phyloP scores from a whole-genome alignment of 2,113 vertebrate species.

The Natator depressus region DNA sequence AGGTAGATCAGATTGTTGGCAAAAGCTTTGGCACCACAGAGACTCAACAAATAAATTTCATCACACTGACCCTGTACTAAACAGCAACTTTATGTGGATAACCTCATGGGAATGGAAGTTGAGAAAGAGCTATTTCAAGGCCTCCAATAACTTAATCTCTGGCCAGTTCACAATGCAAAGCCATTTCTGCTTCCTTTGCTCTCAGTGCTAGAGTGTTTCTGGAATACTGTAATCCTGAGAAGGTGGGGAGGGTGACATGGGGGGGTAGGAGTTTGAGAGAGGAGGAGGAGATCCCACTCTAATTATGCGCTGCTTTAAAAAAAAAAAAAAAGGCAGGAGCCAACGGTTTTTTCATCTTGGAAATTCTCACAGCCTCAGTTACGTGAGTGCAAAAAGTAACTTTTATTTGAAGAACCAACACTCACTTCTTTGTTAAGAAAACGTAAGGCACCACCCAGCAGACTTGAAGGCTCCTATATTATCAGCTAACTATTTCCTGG shows the following conservation, averaged over 20 bases:
- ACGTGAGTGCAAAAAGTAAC: conserved; percentile 76
- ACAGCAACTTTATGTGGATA: conserved; percentile 79
- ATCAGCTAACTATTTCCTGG: conserved; percentile 83
- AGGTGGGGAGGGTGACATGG: conserved; percentile 55
- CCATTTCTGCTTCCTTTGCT: conserved; percentile 73
- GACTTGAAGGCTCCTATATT: conserved; percentile 85
- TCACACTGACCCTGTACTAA: conserved; percentile 82
- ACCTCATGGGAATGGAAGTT: conserved; percentile 81
- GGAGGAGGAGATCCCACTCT: conserved; percentile 72
- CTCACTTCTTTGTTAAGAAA: conserved; percentile 83
- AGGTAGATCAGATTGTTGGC: conserved; percentile 82
- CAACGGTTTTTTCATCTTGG: conserved; percentile 58
- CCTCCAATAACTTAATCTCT: conserved; percentile 80
- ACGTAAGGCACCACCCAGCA: conserved; percentile 80
- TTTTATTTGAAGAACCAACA: conserved; percentile 83
- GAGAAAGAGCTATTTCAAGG: conserved; percentile 86
- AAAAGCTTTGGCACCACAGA: conserved; percentile 80
- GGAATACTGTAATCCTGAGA: conserved; percentile 59
- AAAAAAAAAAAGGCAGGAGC: conserved; percentile 61
- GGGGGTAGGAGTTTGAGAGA: conserved; percentile 62
- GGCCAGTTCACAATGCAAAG: conserved; percentile 79
- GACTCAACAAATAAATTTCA: conserved; percentile 88
- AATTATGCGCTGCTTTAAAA: conserved; percentile 68
- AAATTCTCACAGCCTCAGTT: conserved; percentile 74
- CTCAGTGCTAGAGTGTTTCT: conserved; percentile 63